Evolutionary conservation across 1,140 invertebrate genomes (phyloP), one percentile per base, ranked within the genome.

Genomic region (Eriocheir sinensis): DNA sequence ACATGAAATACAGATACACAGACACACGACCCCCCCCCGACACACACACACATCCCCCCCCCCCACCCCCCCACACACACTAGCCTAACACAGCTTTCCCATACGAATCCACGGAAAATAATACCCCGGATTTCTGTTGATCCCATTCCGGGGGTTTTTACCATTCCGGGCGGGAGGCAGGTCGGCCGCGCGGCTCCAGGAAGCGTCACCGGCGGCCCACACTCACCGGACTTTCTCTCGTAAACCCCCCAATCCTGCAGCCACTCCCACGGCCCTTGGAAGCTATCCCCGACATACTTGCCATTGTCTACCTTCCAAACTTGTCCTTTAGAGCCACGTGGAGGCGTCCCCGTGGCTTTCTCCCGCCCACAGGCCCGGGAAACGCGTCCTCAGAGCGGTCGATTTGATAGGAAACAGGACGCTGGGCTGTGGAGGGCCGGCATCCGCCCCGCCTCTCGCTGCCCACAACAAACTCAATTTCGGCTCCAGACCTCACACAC

Each of bases 391-490:
- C 34, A 30, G 86, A 94, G 79, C 85, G 81, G 88, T 80, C 86
- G 86, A 81, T 89, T 89, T 81, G 34, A 34, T 88, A 27, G 86
- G 93, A 41, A 89, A 80, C 27, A 40, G 86, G 80, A 89, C 86
- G 60, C 40, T 89, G 72, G 86, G 38, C 32, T 21, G 93, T 40
- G 93, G 86, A 80, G 38, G 27, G 32, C 21, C 32, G 44, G 86
- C 21, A 53, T 21, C 34, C 41, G 86, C 60, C 85, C 30, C 44
- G 93, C 86, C 93, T 89, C 93, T 89, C 79, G 86, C 93, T 94
- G 93, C 86, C 93, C 93, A 94, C 93, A 94, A 94, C 93, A 94
- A 94, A 94, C 93, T 94, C 93, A 94, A 94, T 94, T 94, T 89
- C 93, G 44, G 86, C 2, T 86, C 88, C 93, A 94, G 93, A 94